These are phyloP conservation scores for Eurytemora carolleeae DNA, from an alignment of 1,140 invertebrate species.

Conservation along the genomic window DNA sequence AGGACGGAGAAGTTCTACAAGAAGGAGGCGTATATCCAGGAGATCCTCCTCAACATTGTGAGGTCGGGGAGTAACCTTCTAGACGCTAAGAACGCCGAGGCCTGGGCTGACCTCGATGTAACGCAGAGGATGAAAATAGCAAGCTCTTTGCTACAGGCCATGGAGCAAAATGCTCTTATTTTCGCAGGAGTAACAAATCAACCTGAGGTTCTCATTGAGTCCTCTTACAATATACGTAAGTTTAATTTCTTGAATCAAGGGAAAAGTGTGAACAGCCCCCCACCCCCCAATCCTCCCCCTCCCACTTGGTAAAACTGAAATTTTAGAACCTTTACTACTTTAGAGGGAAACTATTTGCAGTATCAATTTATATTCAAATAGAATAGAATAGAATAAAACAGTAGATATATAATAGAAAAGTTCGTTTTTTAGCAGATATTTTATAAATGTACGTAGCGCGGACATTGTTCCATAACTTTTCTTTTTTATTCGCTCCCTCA, in stretches of 20 bases:
- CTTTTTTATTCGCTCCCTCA: too few species aligned
- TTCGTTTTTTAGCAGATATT: too few species aligned
- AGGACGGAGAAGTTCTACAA: constrained; percentile 38
- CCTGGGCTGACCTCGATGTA: constrained; percentile 55
- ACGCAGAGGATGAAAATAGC: constrained; percentile 45
- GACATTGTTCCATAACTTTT: too few species aligned
- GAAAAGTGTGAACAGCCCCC: too few species aligned
- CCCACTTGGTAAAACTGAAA: too few species aligned
- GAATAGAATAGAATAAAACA: too few species aligned
- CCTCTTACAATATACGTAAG: constrained; percentile 11
- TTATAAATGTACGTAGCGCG: too few species aligned
- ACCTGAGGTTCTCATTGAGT: constrained; percentile 5
- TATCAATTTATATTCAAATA: too few species aligned
- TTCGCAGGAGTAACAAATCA: constrained; percentile 36
- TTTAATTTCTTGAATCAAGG: background rate
- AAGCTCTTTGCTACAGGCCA: constrained; percentile 54
- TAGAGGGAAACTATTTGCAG: too few species aligned
- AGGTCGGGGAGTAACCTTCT: constrained; percentile 70
- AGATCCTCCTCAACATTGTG: constrained; percentile 58
- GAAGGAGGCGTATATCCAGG: constrained; percentile 58
- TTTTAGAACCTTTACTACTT: too few species aligned
- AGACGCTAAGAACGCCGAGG: constrained; percentile 50
- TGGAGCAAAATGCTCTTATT: constrained; percentile 77
- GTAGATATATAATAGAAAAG: too few species aligned
- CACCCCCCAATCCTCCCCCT: too few species aligned